These are phyloP conservation scores for Elysia crispata DNA, from an alignment of 2,888 invertebrate genomes.

Conservation along the genomic window DNA sequence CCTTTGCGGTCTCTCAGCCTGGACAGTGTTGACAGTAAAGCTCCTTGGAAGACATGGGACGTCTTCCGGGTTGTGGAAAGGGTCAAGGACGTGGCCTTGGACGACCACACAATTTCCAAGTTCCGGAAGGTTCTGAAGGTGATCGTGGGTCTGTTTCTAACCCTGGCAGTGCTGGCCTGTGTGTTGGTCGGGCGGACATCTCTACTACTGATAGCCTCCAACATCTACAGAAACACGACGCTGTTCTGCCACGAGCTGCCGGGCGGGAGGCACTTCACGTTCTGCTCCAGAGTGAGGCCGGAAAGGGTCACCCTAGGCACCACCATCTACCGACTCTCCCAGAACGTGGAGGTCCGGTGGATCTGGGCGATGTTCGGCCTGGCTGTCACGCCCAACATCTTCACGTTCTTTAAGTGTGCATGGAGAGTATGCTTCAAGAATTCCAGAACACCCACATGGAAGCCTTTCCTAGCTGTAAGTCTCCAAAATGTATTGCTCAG, in stretches of 20 bases:
- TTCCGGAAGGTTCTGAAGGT: slow-evolving; percentile 77
- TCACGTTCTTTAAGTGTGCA: slow-evolving; percentile 75
- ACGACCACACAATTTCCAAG: slow-evolving; percentile 59
- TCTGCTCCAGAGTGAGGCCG: slow-evolving; percentile 61
- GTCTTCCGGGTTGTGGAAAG: slow-evolving; percentile 62
- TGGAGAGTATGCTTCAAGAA: slow-evolving; percentile 77
- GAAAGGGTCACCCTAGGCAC: slow-evolving; percentile 52
- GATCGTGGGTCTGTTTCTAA: slow-evolving; percentile 89
- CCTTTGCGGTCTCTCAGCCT: slow-evolving; percentile 22
- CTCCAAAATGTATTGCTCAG: no score
- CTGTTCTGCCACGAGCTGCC: slow-evolving; percentile 58
- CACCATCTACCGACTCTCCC: slow-evolving; percentile 57
- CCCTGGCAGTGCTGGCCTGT: slow-evolving; percentile 88
- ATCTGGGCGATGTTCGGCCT: slow-evolving; percentile 77
- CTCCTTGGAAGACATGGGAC: slow-evolving; percentile 64
- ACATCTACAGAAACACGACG: slow-evolving; percentile 65
- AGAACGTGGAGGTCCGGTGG: slow-evolving; percentile 73
- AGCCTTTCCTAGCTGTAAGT: slow-evolving; percentile 50
- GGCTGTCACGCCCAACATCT: slow-evolving; percentile 75
- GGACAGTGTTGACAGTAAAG: slow-evolving; percentile 54
- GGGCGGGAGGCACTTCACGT: slow-evolving; percentile 53
- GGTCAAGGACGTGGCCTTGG: slow-evolving; percentile 55
- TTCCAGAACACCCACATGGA: slow-evolving; percentile 62
- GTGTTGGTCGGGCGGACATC: slow-evolving; percentile 93
- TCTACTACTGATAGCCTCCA: slow-evolving; percentile 78